These are phyloP conservation scores for Cataglyphis hispanica DNA, from an alignment of 1,140 invertebrate genomes.

Conservation along the genomic window DNA sequence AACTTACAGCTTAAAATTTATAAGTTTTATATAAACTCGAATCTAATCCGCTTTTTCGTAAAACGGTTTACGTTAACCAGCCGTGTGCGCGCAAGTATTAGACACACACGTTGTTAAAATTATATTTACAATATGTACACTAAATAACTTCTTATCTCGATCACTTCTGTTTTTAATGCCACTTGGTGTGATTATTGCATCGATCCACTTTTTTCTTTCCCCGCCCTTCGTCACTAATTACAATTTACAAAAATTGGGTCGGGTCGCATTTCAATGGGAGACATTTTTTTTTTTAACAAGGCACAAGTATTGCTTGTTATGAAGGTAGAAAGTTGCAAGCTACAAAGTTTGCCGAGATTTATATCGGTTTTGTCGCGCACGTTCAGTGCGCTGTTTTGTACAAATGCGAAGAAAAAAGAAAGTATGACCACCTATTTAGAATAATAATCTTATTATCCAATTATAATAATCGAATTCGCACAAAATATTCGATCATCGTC, in stretches of 20 bases:
- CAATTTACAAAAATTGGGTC: constrained; percentile 26
- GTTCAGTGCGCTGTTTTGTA: not conserved
- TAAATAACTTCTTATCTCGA: constrained; percentile 46
- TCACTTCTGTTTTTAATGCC: constrained; percentile 53
- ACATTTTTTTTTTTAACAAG: constrained; percentile 43
- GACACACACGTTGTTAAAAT: constrained; percentile 33
- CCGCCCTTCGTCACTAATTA: constrained; percentile 12
- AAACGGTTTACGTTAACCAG: constrained; percentile 30
- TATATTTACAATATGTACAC: constrained; percentile 58
- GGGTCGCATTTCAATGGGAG: not conserved
- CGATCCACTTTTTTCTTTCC: constrained; percentile 16
- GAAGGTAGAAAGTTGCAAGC: constrained; percentile 10
- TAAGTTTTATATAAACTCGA: constrained; percentile 48
- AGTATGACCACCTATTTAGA: constrained; percentile 51
- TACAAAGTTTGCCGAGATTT: constrained; percentile 26
- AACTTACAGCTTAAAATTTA: constrained; percentile 51
- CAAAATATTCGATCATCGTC: constrained; percentile 72
- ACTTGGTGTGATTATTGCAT: constrained; percentile 62
- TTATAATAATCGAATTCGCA: constrained; percentile 66
- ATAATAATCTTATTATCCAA: constrained; percentile 59
- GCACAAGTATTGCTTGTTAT: constrained; percentile 58
- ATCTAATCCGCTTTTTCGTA: constrained; percentile 19
- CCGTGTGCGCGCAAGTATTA: constrained; percentile 28
- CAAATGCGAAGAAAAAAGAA: constrained; percentile 59
- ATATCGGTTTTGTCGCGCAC: not conserved